Evolutionary conservation across 1,140 invertebrate genomes (phyloP).

Genomic region (Drosophila parvula): DNA sequence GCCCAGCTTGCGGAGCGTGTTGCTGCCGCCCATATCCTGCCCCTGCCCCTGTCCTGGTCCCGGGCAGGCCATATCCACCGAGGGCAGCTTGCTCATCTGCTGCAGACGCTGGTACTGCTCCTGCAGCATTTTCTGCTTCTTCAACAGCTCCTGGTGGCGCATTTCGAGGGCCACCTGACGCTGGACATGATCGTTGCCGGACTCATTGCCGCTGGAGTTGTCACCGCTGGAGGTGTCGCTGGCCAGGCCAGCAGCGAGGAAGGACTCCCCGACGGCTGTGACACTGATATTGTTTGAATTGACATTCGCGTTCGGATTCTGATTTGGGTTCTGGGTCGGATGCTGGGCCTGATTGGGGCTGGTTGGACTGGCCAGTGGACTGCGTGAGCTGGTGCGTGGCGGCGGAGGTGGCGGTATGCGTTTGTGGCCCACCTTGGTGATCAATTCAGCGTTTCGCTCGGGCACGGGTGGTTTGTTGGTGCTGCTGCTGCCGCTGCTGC

Average conservation of each 20-base stretch:
- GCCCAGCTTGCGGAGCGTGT: conserved; percentile 91
- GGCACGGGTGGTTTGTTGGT: conserved; percentile 90
- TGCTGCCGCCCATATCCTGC: conserved; percentile 39
- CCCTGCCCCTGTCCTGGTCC: conserved; percentile 78
- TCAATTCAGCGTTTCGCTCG: conserved; percentile 89
- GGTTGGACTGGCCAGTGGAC: conserved; percentile 91
- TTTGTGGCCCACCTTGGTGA: conserved; percentile 87
- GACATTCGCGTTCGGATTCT: conserved; percentile 67
- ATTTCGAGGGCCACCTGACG: conserved; percentile 92
- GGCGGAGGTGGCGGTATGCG: conserved; percentile 94
- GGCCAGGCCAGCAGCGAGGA: conserved; percentile 5
- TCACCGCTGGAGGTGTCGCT: conserved; percentile 69
- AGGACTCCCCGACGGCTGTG: conserved; percentile 1
- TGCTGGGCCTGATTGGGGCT: conserved; percentile 85
- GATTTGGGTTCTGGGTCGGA: conserved; percentile 39
- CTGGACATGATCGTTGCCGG: conserved; percentile 87
- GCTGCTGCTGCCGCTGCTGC: conserved; percentile 31
- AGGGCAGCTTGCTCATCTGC: conserved; percentile 90
- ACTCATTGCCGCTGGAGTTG: conserved; percentile 86
- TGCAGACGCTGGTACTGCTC: conserved; percentile 95
- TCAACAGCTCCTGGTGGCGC: conserved; percentile 92
- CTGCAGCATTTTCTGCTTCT: conserved; percentile 93
- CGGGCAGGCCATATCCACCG: conserved; percentile 86
- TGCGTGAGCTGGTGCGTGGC: conserved; percentile 92
- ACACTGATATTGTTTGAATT: conserved; percentile 7